Evolutionary conservation across 1,140 invertebrate genomes (phyloP), one percentile per base, ranked within the genome.

Genomic region (Odontomachus brunneus): DNA sequence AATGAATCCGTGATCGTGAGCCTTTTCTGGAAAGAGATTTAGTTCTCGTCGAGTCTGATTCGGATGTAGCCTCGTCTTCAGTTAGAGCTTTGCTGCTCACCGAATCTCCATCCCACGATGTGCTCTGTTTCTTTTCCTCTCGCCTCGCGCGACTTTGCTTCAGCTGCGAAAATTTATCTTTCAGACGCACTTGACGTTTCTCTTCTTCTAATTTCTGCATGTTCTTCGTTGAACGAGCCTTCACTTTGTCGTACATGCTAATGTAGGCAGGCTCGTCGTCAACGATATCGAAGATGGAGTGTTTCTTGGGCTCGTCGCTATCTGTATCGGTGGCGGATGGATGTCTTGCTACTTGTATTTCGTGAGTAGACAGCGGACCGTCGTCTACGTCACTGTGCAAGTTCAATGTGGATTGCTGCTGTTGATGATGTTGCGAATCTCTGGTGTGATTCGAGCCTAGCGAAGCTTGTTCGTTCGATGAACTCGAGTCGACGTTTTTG

Each of bases 221-320:
- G 90, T 98, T 97, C 92, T 98, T 98, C 74, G 97, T 98, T 29
- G 98, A 99, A 57, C 98, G 96, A 3, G 98, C 97, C 94, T 99
- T 99, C 0, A 99, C 98, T 94, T 99, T 99, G 92, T 99, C 99
- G 92, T 99, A 99, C 98, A 99, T 99, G 48, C 98, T 99, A 81
- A 98, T 98, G 91, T 98, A 99, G 15, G 97, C 97, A 3, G 97
- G 97, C 83, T 97, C 98, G 89, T 98, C 97, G 89, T 98, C 97
- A 26, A 97, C 96, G 81, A 98, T 98, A 91, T 98, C 97, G 93
- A 98, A 98, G 86, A 98, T 98, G n/a, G 97, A 98, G 94, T 97
- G 97, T 93, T 97, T 98, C 91, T 98, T 96, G 60, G 96, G 96
- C 87, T 96, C 95, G 85, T 96, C 96, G 91, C 97, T 97, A 88